Evolutionary conservation across 1,140 invertebrate species (phyloP), one percentile per base, ranked within the genome.

Genomic region (Drosophila tropicalis): DNA sequence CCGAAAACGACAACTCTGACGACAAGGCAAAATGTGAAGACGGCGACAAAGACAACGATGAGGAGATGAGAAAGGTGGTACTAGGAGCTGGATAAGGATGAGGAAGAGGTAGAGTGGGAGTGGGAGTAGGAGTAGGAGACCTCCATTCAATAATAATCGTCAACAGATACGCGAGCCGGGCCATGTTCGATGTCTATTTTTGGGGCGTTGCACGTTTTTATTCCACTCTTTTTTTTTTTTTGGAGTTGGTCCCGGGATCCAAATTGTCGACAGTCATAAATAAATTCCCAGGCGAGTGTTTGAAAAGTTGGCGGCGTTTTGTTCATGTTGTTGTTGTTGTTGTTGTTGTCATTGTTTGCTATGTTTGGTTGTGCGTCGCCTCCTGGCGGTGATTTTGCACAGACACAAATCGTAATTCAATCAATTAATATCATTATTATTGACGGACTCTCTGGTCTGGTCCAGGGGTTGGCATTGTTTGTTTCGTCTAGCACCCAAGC

Each of bases 361-460:
- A 5, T 41, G 25, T 65, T 13, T 69, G 61, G 51, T 32, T 68
- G 56, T 62, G 44, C 29, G 41, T 64, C 40, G 47, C 72, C 68
- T 62, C 72, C 67, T 61, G 70, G 70, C 72, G 61, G 55, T 70
- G 76, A 86, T 87, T 87, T 86, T 76, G 79, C 83, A 75, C 83
- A 86, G 32, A 32, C 39, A 71, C 73, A 76, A 87, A 51, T 78
- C 67, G 67, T 86, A 86, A 86, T 83, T 79, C 83, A 86, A 86
- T 86, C 83, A 86, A 86, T 86, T 86, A 87, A 87, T 86, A 79
- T 87, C 75, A 83, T 86, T 86, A 87, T 76, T 83, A 77, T 76
- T 77, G 76, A 71, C 78, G 78, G 29, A 81, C 74, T 84, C 17
- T 29, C 29, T 29, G 29, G 29, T 6, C 29, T 29, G 29, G 29